Conservation (phyloP, 2,888 invertebrate genomes). For the Osmoderma eremita region DNA sequence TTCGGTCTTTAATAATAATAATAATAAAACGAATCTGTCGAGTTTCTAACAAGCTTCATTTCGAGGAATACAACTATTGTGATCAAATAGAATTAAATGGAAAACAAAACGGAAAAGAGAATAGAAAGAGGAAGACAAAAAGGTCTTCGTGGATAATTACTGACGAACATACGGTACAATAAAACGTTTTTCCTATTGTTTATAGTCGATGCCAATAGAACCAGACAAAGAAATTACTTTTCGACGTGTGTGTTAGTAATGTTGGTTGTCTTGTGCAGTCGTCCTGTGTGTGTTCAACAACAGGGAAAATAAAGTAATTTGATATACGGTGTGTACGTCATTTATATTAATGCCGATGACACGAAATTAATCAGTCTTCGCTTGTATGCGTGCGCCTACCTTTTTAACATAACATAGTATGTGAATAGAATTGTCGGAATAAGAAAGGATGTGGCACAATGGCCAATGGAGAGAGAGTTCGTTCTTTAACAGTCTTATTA, state of each 20-base stretch:
- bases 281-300: too few species aligned
- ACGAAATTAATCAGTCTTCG: constrained; percentile 35
- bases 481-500: constrained; percentile 38
- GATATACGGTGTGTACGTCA: constrained; percentile 33
- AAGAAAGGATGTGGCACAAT: constrained; percentile 36
- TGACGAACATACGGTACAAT: background rate
- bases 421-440: constrained; percentile 37
- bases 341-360: constrained; percentile 38
- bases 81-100: too few species aligned
- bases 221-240: constrained; percentile 25
- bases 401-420: background rate
- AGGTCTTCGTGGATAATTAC: background rate
- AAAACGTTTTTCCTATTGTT: constrained; percentile 17
- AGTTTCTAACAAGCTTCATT: background rate
- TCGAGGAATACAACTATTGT: background rate
- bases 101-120: background rate
- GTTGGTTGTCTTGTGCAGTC: background rate
- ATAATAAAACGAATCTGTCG: too few species aligned
- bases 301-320: constrained; percentile 35
- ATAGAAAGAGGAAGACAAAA: background rate
- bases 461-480: constrained; percentile 29
- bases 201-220: constrained; percentile 7
- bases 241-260: background rate
- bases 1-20: too few species aligned
- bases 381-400: constrained; percentile 7